These are phyloP conservation scores for Nezara viridula DNA, from an alignment of 2,888 invertebrate genomes.

Conservation along the genomic window DNA sequence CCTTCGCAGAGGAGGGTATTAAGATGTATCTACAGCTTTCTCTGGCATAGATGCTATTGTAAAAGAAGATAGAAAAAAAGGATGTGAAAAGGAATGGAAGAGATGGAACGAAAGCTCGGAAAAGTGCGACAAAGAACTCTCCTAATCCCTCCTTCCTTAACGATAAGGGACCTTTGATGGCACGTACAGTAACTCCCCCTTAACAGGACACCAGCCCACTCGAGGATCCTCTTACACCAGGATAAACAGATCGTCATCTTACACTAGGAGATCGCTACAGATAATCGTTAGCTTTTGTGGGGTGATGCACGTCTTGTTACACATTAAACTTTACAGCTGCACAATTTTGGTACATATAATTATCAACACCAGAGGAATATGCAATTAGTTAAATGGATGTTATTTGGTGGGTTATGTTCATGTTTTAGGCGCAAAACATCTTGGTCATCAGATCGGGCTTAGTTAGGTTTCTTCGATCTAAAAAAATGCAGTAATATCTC, in stretches of 20 bases:
- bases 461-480: too few relatives aligned
- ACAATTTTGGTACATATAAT: not conserved
- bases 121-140: conserved; percentile 4
- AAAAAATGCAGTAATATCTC: too few relatives aligned
- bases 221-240: not conserved
- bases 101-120: not conserved
- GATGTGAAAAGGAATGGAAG: not conserved
- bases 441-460: too few relatives aligned
- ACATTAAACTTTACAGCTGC: not conserved
- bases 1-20: not conserved
- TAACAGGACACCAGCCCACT: not conserved
- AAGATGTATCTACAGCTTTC: not conserved
- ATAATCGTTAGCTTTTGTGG: not conserved
- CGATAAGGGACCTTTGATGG: not conserved
- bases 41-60: not conserved
- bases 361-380: too few relatives aligned
- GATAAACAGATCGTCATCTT: conserved; percentile 23
- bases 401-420: too few relatives aligned
- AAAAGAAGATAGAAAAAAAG: not conserved
- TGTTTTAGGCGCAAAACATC: too few relatives aligned
- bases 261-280: not conserved
- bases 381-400: too few relatives aligned
- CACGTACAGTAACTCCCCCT: not conserved
- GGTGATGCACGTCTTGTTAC: not conserved
- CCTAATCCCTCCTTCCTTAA: not conserved